Base-by-base conservation (phyloP, 2,797 vertebrate genomes). In the Sebastes itinus region DNA sequence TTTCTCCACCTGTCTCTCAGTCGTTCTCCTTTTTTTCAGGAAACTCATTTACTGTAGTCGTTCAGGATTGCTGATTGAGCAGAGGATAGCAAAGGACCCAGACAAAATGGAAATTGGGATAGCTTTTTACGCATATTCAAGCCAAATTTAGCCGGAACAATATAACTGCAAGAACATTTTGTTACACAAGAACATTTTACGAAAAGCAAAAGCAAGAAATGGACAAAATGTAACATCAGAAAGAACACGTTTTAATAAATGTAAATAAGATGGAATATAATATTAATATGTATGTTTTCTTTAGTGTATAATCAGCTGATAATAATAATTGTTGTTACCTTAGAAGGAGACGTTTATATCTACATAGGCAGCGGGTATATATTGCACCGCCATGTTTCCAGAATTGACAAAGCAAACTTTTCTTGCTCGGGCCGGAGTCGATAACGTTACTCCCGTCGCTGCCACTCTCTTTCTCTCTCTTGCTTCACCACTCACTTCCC, bases 31-130 rank as follows among this genome's bases (percentile, higher is more conserved):
- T 83, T 80, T 42, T 87, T 80, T 62, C 82, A 95, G 93, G 93
- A 82, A 96, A 95, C 79, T 93, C 91, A 11, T 96, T 96, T 88
- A 46, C 16, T 46, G 42, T 18, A 94, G 89, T 85, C 81, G 95
- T 89, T 93, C 94, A 76, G 89, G 91, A 60, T 90, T 95, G 89
- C 82, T 84, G 79, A 95, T 95, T 89, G 89, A 95, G 77, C 94
- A 90, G 87, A 91, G 80, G 67, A 75, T 92, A 64, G 82, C 81
- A 81, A 89, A 89, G 83, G 92, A 95, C 59, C 72, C 84, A 5
- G 87, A 78, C 72, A 82, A 82, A 87, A 82, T 78, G 46, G 16
- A 81, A 82, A 82, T 18, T 14, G 14, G 18, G 16, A 71, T 52
- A 23, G 58, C 14, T 75, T 81, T 87, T 69, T 14, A 11, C 12